Conservation (phyloP, 2,888 invertebrate species). For the Rhagonycha fulva region DNA sequence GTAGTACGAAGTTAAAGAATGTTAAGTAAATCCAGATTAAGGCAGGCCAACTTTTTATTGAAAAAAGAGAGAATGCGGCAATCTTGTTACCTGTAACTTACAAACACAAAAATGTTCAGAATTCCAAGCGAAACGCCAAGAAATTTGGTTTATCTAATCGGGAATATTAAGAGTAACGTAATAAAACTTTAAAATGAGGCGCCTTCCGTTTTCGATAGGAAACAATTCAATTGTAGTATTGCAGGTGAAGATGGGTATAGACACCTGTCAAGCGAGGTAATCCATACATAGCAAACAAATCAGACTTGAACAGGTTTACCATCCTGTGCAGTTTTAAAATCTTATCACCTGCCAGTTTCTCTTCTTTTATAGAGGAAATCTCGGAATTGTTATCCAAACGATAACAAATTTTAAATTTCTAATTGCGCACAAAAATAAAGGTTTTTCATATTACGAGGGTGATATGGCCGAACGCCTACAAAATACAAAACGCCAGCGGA, state of each 20-base stretch:
- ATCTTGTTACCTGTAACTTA: slow-evolving; percentile 6
- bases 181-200: background rate
- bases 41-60: slow-evolving; percentile 29
- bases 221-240: background rate
- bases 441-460: background rate
- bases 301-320: slow-evolving; percentile 12
- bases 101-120: background rate
- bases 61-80: slow-evolving; percentile 21
- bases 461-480: slow-evolving; percentile 11
- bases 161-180: background rate
- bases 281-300: background rate
- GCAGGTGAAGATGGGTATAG: slow-evolving; percentile 7
- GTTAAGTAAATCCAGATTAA: slow-evolving; percentile 29
- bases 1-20: slow-evolving; percentile 22
- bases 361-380: slow-evolving; percentile 12
- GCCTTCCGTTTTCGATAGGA: background rate
- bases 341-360: slow-evolving; percentile 23
- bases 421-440: background rate
- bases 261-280: slow-evolving; percentile 14
- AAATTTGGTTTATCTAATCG: background rate
- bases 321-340: slow-evolving; percentile 15
- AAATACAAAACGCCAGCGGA: slow-evolving; percentile 2
- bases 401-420: background rate
- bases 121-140: background rate
- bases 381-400: slow-evolving; percentile 2